A percentile compares a stretch with the other conserved stretches of the same genome.
Evolutionary conservation across 2,888 invertebrate genomes (phyloP).

Genomic region (Pomacea canaliculata): DNA sequence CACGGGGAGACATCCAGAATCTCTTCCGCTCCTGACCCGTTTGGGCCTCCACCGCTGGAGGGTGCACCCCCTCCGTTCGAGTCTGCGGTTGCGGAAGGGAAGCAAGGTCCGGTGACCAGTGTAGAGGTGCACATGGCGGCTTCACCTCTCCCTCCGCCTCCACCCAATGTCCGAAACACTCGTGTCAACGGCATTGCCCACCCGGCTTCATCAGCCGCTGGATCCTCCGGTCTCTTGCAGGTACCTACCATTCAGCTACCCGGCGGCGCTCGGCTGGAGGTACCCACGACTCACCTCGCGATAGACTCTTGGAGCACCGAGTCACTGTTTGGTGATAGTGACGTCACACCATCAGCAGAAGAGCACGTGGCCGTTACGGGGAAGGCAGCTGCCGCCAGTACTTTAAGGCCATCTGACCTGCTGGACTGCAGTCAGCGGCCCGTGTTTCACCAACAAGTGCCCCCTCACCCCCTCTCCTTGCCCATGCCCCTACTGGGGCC

Average conservation of each 20-base stretch:
- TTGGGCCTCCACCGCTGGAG: conserved; percentile 2
- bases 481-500: background rate
- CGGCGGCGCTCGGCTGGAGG: conserved; percentile 10
- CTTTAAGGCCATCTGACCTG: conserved; percentile 5
- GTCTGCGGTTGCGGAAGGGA: conserved; percentile 23
- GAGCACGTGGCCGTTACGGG: background rate
- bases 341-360: conserved; percentile 14
- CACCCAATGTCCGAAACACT: background rate
- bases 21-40: background rate
- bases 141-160: conserved; percentile 38
- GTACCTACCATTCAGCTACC: background rate
- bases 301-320: conserved; percentile 21
- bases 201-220: too few relatives aligned
- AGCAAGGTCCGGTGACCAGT: conserved; percentile 39
- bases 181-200: background rate
- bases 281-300: background rate
- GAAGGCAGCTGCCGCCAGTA: background rate
- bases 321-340: conserved; percentile 23
- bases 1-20: conserved; percentile 13
- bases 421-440: conserved; percentile 14
- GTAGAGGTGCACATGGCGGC: conserved; percentile 51
- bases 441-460: background rate
- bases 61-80: conserved; percentile 9
- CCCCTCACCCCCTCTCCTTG: conserved; percentile 16
- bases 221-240: background rate